Percentiles rank a stretch among this genome's conserved stretches.
Conservation (phyloP, 2,888 invertebrate genomes). For the Phragmatobia fuliginosa region DNA sequence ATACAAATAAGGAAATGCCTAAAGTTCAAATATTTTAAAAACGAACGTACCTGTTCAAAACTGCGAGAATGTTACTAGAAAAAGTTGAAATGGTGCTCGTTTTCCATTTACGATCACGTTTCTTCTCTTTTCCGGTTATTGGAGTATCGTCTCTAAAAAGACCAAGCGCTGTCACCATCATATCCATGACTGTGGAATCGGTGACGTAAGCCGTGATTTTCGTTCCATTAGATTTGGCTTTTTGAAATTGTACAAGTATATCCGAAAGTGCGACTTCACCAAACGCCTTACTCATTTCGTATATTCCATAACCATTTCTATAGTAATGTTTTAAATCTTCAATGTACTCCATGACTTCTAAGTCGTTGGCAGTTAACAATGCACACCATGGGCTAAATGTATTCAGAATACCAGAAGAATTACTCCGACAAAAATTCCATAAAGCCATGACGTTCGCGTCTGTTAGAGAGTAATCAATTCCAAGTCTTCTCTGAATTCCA, state of each 20-base stretch:
- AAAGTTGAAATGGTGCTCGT: conserved; percentile 89
- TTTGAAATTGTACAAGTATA: conserved; percentile 86
- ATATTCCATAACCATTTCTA: conserved; percentile 76
- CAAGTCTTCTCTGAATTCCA: conserved; percentile 84
- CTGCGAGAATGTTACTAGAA: conserved; percentile 90
- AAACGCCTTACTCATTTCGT: conserved; percentile 85
- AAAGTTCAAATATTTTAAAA: neutral
- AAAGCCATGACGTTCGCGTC: conserved; percentile 87
- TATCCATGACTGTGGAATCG: conserved; percentile 88
- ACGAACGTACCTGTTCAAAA: conserved; percentile 89
- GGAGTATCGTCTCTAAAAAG: conserved; percentile 88
- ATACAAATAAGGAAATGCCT: neutral
- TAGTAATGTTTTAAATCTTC: conserved; percentile 92
- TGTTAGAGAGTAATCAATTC: conserved; percentile 72
- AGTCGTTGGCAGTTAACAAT: conserved; percentile 89
- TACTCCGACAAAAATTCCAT: conserved; percentile 92
- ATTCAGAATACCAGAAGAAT: conserved; percentile 87
- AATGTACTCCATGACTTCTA: conserved; percentile 90
- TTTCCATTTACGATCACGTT: conserved; percentile 88
- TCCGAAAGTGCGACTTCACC: conserved; percentile 90
- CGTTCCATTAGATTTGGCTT: conserved; percentile 63
- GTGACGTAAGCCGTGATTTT: conserved; percentile 90
- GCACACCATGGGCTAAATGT: conserved; percentile 91
- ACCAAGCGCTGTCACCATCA: conserved; percentile 88
- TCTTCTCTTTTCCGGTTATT: conserved; percentile 87